Evolutionary conservation across 2,888 invertebrate species (phyloP), one percentile per base, ranked within the genome.

Genomic region (Agrotis segetum): DNA sequence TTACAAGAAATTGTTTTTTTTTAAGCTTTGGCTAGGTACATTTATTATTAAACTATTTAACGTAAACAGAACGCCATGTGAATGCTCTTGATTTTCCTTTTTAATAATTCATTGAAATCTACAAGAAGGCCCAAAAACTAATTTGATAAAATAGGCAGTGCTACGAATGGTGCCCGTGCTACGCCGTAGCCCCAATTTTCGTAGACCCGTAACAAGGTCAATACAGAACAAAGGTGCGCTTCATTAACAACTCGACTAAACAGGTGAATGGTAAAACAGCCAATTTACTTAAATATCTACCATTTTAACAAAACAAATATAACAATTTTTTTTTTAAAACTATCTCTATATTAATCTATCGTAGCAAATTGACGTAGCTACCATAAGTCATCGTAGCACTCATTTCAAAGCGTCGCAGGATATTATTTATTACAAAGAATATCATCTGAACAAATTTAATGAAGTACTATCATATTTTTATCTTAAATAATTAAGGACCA

Each of bases 401-500:
- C 80, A 86, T 85, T 85, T 88, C 82, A 86, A 87, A 88, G 87
- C 87, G 88, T 88, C 86, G 78, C 79, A 82, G 68, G 72, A 86
- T 85, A 91, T 92, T 91, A 92, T 92, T 93, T 94, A 93, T 93
- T 89, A 86, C 84, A 81, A 83, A 79, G 74, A 81, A 91, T 92
- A 91, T 90, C 88, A 90, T 88, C 79, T 81, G 81, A 84, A 85
- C 88, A 85, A 79, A 80, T 85, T 85, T 94, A 94, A 94, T 94
- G 92, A 94, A 94, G 92, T 92, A 91, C 92, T 93, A 93, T 93
- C 91, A 91, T 93, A 93, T 91, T 92, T 94, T 93, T 91, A 93
- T 93, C 90, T 91, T 87, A 90, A 92, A 93, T 93, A 94, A 94
- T 95, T 94, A 94, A 91, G 89, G 93, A 93, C 94, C 93, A 94